Evolutionary conservation across 2,888 invertebrate genomes (phyloP), one percentile per base, ranked within the genome.

Genomic region (Eupelmus urozonus): DNA sequence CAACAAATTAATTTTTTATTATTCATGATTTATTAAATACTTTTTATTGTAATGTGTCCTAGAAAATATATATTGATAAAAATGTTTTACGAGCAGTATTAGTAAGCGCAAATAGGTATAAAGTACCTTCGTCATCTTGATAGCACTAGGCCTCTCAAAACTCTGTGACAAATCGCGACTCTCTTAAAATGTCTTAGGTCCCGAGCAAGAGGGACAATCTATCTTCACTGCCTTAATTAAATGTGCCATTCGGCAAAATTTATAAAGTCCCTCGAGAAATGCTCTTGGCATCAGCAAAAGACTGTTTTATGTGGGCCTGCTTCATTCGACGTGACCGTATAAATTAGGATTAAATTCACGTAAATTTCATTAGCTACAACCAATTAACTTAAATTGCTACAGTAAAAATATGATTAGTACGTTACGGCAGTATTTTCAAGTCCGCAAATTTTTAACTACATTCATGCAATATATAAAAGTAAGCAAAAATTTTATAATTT

Each of bases 171-270:
- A 62, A 62, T 62, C 42, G 42, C 3, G 20, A 23, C 42, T 3
- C 23, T 20, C 20, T 0, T 16, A 42, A 42, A 40, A 62, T 42
- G 20, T 42, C 62, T 62, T 42, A 42, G 9, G 27, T 65, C 76
- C 57, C 18, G 60, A 70, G 77, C 55, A 42, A 76, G 72, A 29
- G 73, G 78, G 82, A 82, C 83, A 79, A 84, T 84, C 80, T 82
- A 82, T 84, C 84, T 84, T 82, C 80, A 62, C 49, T 74, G 79
- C 63, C 82, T 83, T 84, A 84, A 84, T 84, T 84, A 84, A 84
- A 84, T 82, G 78, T 81, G 80, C 79, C 82, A 81, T 78, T 81
- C 81, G 77, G 77, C 69, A 63, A 70, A 81, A 83, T 83, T 83
- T 80, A 83, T 81, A 81, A 83, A 82, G 74, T 69, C 81, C 66